Evolutionary conservation across 23 tunicate species (phyloP).

Genomic region (Clavelina lepadiformis): DNA sequence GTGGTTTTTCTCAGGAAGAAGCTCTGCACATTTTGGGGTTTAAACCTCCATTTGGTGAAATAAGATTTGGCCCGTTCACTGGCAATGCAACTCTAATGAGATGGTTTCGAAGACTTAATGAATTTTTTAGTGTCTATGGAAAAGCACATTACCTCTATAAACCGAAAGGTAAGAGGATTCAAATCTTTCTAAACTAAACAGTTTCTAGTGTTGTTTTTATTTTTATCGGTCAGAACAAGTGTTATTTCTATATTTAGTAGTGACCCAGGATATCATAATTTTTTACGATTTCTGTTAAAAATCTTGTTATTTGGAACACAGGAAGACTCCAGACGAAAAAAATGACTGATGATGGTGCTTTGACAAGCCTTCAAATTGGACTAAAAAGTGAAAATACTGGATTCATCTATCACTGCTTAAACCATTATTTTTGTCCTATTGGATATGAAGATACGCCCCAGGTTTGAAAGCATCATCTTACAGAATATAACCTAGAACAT

Average conservation of each 20-base stretch:
- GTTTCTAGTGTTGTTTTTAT: too few relatives aligned
- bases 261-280: too few relatives aligned
- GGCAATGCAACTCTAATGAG: slow-evolving; percentile 84
- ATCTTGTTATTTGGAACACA: too few relatives aligned
- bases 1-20: slow-evolving; percentile 31
- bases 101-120: slow-evolving; percentile 67
- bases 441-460: slow-evolving; percentile 69
- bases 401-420: slow-evolving; percentile 69
- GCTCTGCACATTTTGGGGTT: slow-evolving; percentile 58
- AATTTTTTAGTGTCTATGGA: slow-evolving; percentile 50
- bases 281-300: too few relatives aligned
- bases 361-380: slow-evolving; percentile 29
- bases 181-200: too few relatives aligned
- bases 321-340: slow-evolving; percentile 39
- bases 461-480: slow-evolving; percentile 10
- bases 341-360: slow-evolving; percentile 45
- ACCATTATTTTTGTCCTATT: slow-evolving; percentile 82
- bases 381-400: slow-evolving; percentile 28
- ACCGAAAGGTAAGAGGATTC: slow-evolving; percentile 46
- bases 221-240: too few relatives aligned
- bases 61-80: slow-evolving; percentile 77
- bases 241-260: too few relatives aligned
- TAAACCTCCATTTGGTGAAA: slow-evolving; percentile 59
- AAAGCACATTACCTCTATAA: slow-evolving; percentile 58
- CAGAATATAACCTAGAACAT: too few relatives aligned